Conservation (phyloP, 2,113 vertebrate species). For the Todiramphus saurophagus region DNA sequence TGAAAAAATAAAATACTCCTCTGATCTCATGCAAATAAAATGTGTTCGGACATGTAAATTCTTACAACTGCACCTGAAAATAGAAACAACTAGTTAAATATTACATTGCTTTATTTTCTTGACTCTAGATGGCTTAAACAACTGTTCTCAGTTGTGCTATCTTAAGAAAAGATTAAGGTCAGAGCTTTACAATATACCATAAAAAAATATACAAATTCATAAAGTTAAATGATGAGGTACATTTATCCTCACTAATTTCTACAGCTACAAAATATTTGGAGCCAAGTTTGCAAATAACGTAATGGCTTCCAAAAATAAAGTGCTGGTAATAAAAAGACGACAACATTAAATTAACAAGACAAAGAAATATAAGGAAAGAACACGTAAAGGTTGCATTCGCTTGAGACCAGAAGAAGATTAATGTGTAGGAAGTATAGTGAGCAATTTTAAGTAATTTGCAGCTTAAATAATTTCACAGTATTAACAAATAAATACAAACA, state of each 20-base stretch:
- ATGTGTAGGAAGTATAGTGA: not conserved
- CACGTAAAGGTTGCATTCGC: not conserved
- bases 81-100: not conserved
- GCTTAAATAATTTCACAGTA: not conserved
- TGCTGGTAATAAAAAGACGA: not conserved
- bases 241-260: not conserved
- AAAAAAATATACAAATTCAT: not conserved
- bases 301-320: not conserved
- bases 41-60: not conserved
- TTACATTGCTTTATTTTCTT: not conserved
- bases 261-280: not conserved
- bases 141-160: not conserved
- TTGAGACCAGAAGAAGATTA: not conserved
- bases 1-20: not conserved
- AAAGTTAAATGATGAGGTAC: not conserved
- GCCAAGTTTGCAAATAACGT: not conserved
- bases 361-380: not conserved
- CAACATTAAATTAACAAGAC: not conserved
- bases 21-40: not conserved
- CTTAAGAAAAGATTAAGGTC: not conserved
- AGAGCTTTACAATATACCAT: not conserved
- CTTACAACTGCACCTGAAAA: not conserved
- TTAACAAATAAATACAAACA: not conserved
- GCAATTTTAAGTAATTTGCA: not conserved
- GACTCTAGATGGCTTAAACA: not conserved